These are phyloP conservation scores for Pyrocephalus nanus DNA, from an alignment of 2,797 vertebrate genomes.

Conservation along the genomic window DNA sequence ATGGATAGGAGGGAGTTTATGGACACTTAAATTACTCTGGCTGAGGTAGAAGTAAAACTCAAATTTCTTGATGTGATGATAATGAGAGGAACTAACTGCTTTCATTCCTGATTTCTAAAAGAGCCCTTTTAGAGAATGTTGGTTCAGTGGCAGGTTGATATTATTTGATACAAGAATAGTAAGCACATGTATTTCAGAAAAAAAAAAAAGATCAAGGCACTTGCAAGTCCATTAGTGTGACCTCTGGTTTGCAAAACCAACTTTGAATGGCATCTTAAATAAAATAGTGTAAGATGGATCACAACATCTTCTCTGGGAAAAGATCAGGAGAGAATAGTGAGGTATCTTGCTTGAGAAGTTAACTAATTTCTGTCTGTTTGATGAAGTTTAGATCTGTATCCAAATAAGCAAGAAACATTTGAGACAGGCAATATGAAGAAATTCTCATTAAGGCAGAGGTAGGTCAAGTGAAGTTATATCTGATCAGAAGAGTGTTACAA, in stretches of 20 bases:
- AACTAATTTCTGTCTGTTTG: not conserved
- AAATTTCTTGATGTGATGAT: not conserved
- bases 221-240: not conserved
- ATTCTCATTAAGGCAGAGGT: not conserved
- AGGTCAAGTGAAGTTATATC: not conserved
- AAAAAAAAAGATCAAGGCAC: not conserved
- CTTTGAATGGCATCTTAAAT: not conserved
- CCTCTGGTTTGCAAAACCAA: not conserved
- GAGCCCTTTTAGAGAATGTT: not conserved
- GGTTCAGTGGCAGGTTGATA: not conserved
- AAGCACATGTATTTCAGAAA: not conserved
- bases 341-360: not conserved
- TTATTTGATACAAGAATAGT: not conserved
- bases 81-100: not conserved
- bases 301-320: not conserved
- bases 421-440: not conserved
- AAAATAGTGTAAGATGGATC: not conserved
- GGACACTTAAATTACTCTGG: slow-evolving; percentile 9
- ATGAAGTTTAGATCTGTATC: not conserved
- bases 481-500: not conserved
- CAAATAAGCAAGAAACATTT: not conserved
- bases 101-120: not conserved
- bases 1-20: not conserved
- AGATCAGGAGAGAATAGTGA: not conserved
- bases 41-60: slow-evolving; percentile 1